phyloP scores from a whole-genome alignment of 2,113 vertebrate genomes.

The Thalassoma bifasciatum region DNA sequence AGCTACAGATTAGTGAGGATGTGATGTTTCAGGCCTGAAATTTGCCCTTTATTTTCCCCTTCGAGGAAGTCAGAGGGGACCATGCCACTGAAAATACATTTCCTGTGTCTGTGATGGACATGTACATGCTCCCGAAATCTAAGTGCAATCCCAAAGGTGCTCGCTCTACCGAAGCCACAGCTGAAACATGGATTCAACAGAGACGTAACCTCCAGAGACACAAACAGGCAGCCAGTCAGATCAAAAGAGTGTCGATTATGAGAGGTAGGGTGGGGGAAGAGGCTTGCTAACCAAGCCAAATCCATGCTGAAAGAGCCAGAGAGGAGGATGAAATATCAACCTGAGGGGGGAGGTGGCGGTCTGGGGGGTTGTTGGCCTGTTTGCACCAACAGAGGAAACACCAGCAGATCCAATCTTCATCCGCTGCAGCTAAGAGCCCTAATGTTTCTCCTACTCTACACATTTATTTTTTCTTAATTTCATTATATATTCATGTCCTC shows the following conservation, averaged over 20 bases:
- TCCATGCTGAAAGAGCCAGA: constrained; percentile 18
- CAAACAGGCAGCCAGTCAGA: constrained; percentile 35
- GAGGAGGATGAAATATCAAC: constrained; percentile 51
- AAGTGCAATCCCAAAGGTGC: constrained; percentile 32
- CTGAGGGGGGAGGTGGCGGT: constrained; percentile 52
- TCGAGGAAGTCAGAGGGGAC: not conserved
- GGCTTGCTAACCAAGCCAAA: constrained; percentile 35
- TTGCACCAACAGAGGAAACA: constrained; percentile 55
- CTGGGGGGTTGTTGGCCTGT: constrained; percentile 27
- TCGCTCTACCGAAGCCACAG: constrained; percentile 17
- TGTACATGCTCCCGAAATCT: constrained; percentile 13
- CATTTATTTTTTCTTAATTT: not conserved
- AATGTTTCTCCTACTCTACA: not conserved
- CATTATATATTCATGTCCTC: constrained; percentile 4
- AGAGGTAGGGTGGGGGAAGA: constrained; percentile 34
- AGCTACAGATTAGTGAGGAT: no score
- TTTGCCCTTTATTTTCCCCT: not conserved
- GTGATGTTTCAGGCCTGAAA: constrained; percentile 2
- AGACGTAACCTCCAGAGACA: constrained; percentile 51
- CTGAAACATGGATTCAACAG: constrained; percentile 45
- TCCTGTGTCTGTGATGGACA: constrained; percentile 8
- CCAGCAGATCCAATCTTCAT: constrained; percentile 38
- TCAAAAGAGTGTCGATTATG: constrained; percentile 52
- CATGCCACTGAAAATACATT: not conserved
- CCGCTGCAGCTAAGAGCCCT: constrained; percentile 23